Evolutionary conservation across 37 sponge, comb jelly and placozoan genomes (phyloP).

Genomic region (Spongilla lacustris): DNA sequence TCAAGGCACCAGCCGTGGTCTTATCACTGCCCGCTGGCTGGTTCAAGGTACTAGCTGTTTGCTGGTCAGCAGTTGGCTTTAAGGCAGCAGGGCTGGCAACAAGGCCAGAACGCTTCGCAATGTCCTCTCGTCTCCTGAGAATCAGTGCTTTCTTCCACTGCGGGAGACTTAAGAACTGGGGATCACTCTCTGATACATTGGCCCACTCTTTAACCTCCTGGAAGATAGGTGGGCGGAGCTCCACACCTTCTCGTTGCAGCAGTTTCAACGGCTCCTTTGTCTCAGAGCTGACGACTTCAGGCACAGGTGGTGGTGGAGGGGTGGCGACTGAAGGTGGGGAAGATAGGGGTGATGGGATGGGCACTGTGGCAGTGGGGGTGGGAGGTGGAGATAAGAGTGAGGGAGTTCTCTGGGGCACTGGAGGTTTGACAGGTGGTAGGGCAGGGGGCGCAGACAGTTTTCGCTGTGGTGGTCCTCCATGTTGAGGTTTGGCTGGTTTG

Average conservation of each 20-base stretch:
- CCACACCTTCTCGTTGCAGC: constrained; percentile 43
- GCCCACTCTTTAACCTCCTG: constrained; percentile 67
- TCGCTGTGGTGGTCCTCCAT: background rate
- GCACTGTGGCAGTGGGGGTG: background rate
- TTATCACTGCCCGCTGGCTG: background rate
- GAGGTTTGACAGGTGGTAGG: background rate
- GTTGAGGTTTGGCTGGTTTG: constrained; percentile 10
- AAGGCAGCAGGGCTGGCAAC: background rate
- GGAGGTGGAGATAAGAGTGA: background rate
- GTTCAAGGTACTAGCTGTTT: background rate
- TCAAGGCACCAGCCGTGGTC: background rate
- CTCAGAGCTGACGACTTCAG: constrained; percentile 38
- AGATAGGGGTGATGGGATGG: background rate
- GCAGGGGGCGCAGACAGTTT: background rate
- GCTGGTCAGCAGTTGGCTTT: background rate
- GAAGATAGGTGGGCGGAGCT: constrained; percentile 52
- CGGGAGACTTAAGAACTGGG: constrained; percentile 61
- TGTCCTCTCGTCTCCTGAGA: constrained; percentile 55
- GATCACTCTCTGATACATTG: constrained; percentile 59
- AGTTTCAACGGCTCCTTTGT: constrained; percentile 3
- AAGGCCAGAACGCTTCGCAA: constrained; percentile 32
- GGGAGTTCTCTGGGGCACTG: background rate
- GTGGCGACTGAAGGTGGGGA: background rate
- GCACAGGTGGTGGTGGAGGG: background rate
- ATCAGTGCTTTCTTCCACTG: constrained; percentile 83